phyloP scores from a whole-genome alignment of 1,140 invertebrate genomes.

The Conopomorpha cramerella region DNA sequence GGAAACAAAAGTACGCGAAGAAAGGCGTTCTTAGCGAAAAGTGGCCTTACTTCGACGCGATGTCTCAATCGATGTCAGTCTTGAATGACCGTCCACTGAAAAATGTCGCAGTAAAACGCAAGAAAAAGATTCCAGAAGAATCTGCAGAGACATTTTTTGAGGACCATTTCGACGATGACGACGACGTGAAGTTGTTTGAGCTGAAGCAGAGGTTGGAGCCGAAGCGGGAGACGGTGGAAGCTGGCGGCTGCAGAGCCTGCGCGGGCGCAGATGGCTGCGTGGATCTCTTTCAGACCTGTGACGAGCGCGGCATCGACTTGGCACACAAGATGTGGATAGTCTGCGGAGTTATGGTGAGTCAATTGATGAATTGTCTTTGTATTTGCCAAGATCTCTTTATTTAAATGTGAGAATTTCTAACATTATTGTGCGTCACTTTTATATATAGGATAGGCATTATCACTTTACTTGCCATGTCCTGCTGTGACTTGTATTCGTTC shows the following conservation, averaged over 20 bases:
- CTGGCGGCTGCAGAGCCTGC: slow-evolving; percentile 26
- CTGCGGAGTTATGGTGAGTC: slow-evolving; percentile 26
- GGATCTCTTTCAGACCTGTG: slow-evolving; percentile 23
- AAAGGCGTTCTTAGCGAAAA: slow-evolving; percentile 38
- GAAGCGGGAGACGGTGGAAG: slow-evolving; percentile 16
- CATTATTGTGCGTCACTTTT: too few species aligned
- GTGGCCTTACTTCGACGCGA: slow-evolving; percentile 48
- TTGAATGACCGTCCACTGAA: slow-evolving; percentile 2
- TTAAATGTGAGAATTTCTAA: too few species aligned
- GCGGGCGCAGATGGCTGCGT: slow-evolving; percentile 20
- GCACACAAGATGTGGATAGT: slow-evolving; percentile 28
- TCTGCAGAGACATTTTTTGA: slow-evolving; percentile 9
- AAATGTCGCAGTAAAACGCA: slow-evolving; percentile 4
- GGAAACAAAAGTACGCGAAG: slow-evolving; percentile 41
- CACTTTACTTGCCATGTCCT: too few species aligned
- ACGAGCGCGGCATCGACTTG: slow-evolving; percentile 25
- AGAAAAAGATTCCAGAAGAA: slow-evolving; percentile 11
- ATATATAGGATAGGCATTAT: too few species aligned
- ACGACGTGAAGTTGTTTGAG: slow-evolving; percentile 38
- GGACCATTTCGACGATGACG: slow-evolving; percentile 18
- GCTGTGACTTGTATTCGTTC: too few species aligned
- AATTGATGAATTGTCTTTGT: too few species aligned
- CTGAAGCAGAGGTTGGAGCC: slow-evolving; percentile 28
- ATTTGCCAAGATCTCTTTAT: too few species aligned
- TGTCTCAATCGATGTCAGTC: slow-evolving; percentile 21